phyloP scores from a whole-genome alignment of 2,888 invertebrate species.

The Scaeva pyrastri region DNA sequence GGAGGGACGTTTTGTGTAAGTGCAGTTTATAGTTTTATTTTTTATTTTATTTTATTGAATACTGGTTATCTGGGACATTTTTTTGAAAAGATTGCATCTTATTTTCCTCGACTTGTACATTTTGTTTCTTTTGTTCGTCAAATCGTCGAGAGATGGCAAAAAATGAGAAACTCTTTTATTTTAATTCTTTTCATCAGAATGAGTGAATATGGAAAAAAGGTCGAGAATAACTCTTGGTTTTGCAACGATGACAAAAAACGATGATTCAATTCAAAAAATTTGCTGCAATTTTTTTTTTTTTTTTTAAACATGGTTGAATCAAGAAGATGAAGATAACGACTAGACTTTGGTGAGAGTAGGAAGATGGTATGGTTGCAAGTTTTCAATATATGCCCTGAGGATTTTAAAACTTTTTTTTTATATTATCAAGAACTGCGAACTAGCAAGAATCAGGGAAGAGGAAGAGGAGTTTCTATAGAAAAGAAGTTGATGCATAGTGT shows the following conservation, averaged over 20 bases:
- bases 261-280: slow-evolving; percentile 46
- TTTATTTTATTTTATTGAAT: slow-evolving; percentile 31
- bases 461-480: too few species aligned
- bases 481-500: background rate
- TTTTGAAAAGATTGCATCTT: slow-evolving; percentile 53
- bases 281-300: background rate
- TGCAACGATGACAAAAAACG: slow-evolving; percentile 35
- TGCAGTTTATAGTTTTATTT: too few species aligned
- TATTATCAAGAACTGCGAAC: background rate
- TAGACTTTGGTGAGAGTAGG: slow-evolving; percentile 21
- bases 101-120: slow-evolving; percentile 1
- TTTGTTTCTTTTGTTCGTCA: slow-evolving; percentile 32
- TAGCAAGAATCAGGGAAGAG: background rate
- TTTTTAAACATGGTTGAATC: background rate
- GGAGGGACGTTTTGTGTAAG: background rate
- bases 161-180: slow-evolving; percentile 14
- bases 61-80: slow-evolving; percentile 56
- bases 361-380: slow-evolving; percentile 8
- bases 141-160: background rate
- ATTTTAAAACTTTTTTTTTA: background rate
- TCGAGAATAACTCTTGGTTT: slow-evolving; percentile 1
- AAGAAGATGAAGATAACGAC: slow-evolving; percentile 31
- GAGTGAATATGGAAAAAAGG: slow-evolving; percentile 32
- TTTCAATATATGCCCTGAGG: slow-evolving; percentile 45
- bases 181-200: background rate